Base-by-base conservation (phyloP, 1,140 invertebrate genomes). In the Brachionus calyciflorus region DNA sequence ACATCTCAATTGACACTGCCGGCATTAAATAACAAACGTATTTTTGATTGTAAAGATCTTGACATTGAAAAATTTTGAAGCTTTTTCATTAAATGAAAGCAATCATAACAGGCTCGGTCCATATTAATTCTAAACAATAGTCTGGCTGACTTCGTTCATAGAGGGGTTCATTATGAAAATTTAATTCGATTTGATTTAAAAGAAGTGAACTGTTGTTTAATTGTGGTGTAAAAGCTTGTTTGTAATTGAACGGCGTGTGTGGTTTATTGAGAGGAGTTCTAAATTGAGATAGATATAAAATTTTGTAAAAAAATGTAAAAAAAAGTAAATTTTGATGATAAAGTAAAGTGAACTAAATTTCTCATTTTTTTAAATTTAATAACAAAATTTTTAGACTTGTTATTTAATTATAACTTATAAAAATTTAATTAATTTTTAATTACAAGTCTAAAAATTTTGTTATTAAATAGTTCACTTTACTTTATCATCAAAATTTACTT, bases 11-110 rank as follows among this genome's bases (percentile, higher is more conserved):
- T 73, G 69, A 73, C 51, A 28, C 51, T 73, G 46, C 46, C 1
- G 46, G 46, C 46, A 73, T 55, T 37, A 73, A 73, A 46, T 73
- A 73, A 9, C 44, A 49, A 30, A 73, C 30, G 41, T 30, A 73
- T 41, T 51, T 73, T 51, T 73, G 69, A 53, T 73, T 73, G 24
- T 51, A 73, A 6, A 73, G 30, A 41, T 73, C 69, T 37, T 55
- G n/a, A 40, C 49, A 30, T 37, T 30, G 37, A 73, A 73, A 55
- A 73, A 73, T 26, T 73, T 73, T 12, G n/a, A 21, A n/a, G 69
- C 69, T 33, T 55, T 51, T 41, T 73, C 69, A 28, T 49, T 73
- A 21, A 73, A 40, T 37, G 69, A 51, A 1, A 21, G 51, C 30
- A 17, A 73, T 24, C 1, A 55, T 41, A 19, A 51, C 33, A 40